Conservation (phyloP, 2,888 invertebrate genomes). For the Drosophila phalerata region DNA sequence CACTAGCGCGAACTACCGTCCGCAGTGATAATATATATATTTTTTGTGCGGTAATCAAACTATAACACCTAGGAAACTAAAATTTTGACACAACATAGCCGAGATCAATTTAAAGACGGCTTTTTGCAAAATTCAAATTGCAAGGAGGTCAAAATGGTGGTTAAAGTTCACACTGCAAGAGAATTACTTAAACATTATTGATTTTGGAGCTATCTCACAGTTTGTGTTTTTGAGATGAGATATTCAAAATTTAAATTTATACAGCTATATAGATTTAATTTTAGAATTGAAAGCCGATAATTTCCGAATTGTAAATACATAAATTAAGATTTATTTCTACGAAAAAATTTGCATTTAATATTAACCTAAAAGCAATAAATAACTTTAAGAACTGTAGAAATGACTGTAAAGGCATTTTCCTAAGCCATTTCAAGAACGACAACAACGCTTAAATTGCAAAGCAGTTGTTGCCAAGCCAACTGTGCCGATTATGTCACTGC, state of each 20-base stretch:
- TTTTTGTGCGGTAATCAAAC: too few relatives aligned
- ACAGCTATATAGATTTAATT: not conserved
- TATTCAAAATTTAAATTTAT: not conserved
- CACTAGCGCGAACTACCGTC: too few relatives aligned
- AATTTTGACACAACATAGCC: too few relatives aligned
- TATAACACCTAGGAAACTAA: too few relatives aligned
- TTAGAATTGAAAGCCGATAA: not conserved
- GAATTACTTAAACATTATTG: too few relatives aligned
- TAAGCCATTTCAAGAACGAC: conserved; percentile 14
- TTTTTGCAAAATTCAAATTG: too few relatives aligned
- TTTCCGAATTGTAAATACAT: too few relatives aligned
- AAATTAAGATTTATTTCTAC: not conserved
- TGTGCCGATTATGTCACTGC: conserved; percentile 75
- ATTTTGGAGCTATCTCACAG: too few relatives aligned
- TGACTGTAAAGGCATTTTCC: conserved; percentile 10
- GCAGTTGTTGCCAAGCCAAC: conserved; percentile 71
- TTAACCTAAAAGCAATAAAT: not conserved
- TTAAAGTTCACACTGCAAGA: too few relatives aligned
- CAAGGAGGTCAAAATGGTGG: too few relatives aligned
- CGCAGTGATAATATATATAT: too few relatives aligned
- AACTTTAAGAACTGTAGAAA: conserved; percentile 11
- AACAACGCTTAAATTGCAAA: conserved; percentile 38
- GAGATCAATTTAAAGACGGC: too few relatives aligned
- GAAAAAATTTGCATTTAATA: not conserved
- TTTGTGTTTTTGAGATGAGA: not conserved